Evolutionary conservation across 2,113 vertebrate species (phyloP).

Genomic region (Limnothrissa miodon): DNA sequence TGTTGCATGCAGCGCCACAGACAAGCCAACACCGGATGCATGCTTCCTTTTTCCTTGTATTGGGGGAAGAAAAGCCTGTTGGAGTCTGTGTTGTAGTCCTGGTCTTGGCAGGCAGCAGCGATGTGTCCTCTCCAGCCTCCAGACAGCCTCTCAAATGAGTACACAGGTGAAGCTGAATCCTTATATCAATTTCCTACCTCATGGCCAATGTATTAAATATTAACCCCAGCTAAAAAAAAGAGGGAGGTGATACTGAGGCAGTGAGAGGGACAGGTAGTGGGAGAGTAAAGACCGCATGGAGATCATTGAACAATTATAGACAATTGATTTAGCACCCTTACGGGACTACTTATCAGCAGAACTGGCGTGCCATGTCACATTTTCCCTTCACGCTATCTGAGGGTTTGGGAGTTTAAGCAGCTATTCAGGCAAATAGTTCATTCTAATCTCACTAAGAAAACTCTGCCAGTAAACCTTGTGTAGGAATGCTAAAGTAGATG

Average conservation of each 20-base stretch:
- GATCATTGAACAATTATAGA: not conserved
- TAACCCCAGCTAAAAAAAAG: conserved; percentile 57
- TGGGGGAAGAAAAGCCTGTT: not conserved
- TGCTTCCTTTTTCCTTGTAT: conserved; percentile 44
- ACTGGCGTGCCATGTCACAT: not conserved
- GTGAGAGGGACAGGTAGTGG: not conserved
- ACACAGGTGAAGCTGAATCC: not conserved
- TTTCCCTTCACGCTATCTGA: not conserved
- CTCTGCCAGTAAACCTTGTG: not conserved
- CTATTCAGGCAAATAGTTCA: not conserved
- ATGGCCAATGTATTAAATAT: conserved; percentile 63
- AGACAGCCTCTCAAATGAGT: not conserved
- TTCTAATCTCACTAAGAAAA: not conserved
- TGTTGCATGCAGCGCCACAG: conserved; percentile 70
- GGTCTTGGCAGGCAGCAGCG: not conserved
- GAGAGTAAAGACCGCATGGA: not conserved
- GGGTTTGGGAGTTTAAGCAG: not conserved
- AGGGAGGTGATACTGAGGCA: conserved; percentile 8
- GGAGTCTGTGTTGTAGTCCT: not conserved
- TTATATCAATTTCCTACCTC: conserved; percentile 44
- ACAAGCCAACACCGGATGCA: conserved; percentile 59
- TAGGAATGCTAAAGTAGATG: too few species aligned
- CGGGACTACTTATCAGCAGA: not conserved
- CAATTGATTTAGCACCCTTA: not conserved
- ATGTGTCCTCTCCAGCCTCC: not conserved